phyloP scores from a whole-genome alignment of 2,797 vertebrate genomes.

The Sebastes itinus region DNA sequence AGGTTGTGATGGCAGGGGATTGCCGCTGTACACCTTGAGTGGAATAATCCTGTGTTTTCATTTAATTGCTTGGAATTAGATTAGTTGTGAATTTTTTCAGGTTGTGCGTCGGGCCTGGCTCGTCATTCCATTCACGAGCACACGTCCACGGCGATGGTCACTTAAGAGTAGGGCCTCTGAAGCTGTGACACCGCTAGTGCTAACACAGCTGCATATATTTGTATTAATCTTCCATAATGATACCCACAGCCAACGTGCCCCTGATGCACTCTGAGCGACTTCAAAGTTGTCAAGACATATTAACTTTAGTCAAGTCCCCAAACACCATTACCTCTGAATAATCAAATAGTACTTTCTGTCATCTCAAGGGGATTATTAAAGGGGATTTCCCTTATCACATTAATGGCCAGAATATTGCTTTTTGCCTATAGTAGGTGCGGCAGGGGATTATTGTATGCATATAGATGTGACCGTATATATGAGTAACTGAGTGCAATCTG shows the following conservation, averaged over 20 bases:
- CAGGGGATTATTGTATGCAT: background rate
- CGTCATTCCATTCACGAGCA: background rate
- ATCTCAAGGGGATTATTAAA: slow-evolving; percentile 5
- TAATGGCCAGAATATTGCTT: slow-evolving; percentile 1
- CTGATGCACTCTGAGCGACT: background rate
- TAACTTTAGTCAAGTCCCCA: background rate
- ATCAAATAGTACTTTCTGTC: background rate
- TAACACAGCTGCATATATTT: background rate
- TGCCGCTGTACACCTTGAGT: slow-evolving; percentile 45
- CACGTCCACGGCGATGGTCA: slow-evolving; percentile 8
- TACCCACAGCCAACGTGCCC: background rate
- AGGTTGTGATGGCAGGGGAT: slow-evolving; percentile 42
- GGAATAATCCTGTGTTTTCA: slow-evolving; percentile 61
- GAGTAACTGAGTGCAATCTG: background rate
- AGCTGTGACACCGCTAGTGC: background rate
- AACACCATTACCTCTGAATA: background rate
- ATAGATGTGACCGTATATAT: background rate
- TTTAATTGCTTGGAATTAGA: slow-evolving; percentile 70
- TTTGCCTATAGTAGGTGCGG: background rate
- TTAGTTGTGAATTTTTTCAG: slow-evolving; percentile 38
- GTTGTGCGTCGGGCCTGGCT: background rate
- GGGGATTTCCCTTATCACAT: slow-evolving; percentile 10
- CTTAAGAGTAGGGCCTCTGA: slow-evolving; percentile 30
- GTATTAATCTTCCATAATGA: background rate
- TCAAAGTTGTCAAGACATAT: slow-evolving; percentile 17